These are phyloP conservation scores for Synergus itoensis DNA, from an alignment of 2,888 invertebrate genomes.

Conservation along the genomic window DNA sequence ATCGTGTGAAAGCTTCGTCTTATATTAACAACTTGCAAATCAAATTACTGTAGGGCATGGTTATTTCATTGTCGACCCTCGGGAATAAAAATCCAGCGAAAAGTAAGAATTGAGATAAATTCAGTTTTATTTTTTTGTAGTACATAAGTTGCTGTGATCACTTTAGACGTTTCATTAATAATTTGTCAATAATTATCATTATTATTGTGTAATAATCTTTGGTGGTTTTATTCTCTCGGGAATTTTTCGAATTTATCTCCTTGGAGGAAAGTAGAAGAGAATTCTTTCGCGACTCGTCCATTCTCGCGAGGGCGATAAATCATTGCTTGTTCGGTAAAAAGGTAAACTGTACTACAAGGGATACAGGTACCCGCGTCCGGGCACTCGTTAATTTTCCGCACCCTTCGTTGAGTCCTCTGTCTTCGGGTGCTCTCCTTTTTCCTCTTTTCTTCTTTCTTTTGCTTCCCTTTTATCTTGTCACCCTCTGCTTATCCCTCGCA, in stretches of 20 bases:
- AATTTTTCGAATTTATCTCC: constrained; percentile 22
- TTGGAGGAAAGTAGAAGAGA: constrained; percentile 2
- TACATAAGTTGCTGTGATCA: too few species aligned
- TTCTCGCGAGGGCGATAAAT: constrained; percentile 18
- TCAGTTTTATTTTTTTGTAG: too few species aligned
- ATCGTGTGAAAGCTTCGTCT: neutral
- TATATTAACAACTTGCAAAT: constrained; percentile 1
- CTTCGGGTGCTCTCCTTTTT: constrained; percentile 23
- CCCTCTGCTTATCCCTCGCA: constrained; percentile 17
- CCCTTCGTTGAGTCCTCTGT: constrained; percentile 32
- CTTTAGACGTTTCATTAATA: too few species aligned
- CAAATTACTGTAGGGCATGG: neutral
- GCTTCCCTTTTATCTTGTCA: constrained; percentile 20
- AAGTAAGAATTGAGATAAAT: neutral
- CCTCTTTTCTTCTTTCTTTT: neutral
- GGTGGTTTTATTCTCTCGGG: neutral
- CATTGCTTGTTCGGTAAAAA: constrained; percentile 29
- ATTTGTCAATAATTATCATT: too few species aligned
- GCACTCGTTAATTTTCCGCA: constrained; percentile 32
- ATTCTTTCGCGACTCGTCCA: constrained; percentile 16
- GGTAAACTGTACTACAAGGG: constrained; percentile 29
- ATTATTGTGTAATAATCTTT: too few species aligned
- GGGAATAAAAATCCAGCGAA: neutral
- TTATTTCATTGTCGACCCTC: neutral
- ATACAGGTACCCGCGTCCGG: constrained; percentile 9